Conservation (phyloP, 1,140 invertebrate species). For the Stegodyphus mimosarum region DNA sequence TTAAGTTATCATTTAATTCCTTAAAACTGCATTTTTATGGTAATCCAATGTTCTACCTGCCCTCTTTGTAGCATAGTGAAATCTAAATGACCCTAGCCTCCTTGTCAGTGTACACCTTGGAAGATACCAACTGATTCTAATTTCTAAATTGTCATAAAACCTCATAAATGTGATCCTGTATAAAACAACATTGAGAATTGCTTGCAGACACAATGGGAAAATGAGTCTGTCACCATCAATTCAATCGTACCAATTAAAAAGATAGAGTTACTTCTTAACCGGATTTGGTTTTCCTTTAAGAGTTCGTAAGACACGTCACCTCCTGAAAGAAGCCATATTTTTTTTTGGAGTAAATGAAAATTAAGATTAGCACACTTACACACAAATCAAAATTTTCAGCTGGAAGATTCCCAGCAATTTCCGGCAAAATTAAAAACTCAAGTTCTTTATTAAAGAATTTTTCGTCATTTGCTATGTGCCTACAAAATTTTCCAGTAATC, state of each 20-base stretch:
- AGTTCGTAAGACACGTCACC: conserved; percentile 14
- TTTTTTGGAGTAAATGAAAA: conserved; percentile 5
- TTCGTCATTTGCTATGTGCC: conserved; percentile 17
- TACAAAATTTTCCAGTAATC: conserved; percentile 1
- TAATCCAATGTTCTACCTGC: neutral
- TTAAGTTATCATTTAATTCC: conserved; percentile 15
- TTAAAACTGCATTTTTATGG: conserved; percentile 6
- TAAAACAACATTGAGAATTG: conserved; percentile 15
- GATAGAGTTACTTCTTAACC: conserved; percentile 1
- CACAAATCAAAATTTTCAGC: neutral
- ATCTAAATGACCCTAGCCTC: neutral
- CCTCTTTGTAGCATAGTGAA: conserved; percentile 9
- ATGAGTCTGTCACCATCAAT: neutral
- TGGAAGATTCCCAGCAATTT: neutral
- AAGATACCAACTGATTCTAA: conserved; percentile 4
- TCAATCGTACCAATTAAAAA: conserved; percentile 1
- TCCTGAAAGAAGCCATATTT: conserved; percentile 1
- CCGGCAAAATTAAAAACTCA: neutral
- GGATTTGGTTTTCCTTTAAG: conserved; percentile 5
- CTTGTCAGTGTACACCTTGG: conserved; percentile 6
- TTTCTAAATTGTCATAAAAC: neutral
- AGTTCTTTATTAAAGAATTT: conserved; percentile 61
- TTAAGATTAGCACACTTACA: neutral
- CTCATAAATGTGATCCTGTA: conserved; percentile 2
- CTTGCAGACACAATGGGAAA: neutral